Evolutionary conservation across 2,113 vertebrate genomes (phyloP).

Genomic region (Paradoxurus hermaphroditus): DNA sequence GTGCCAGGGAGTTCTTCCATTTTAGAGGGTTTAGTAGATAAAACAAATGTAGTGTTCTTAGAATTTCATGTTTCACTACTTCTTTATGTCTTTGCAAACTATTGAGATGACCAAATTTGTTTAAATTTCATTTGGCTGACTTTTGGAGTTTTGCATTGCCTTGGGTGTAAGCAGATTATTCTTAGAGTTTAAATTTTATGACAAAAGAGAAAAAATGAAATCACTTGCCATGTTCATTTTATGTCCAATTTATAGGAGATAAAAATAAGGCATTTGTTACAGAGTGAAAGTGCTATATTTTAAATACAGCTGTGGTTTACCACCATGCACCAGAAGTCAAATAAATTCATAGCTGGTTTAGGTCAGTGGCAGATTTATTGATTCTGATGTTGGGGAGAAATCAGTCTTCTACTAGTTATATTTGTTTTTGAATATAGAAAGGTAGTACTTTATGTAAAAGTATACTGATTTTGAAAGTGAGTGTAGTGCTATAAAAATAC

Average conservation of each 20-base stretch:
- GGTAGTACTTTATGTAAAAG: background rate
- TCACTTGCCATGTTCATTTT: background rate
- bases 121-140: background rate
- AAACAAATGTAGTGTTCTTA: background rate
- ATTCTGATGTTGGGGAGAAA: background rate
- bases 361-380: background rate
- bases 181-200: background rate
- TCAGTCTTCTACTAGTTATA: background rate
- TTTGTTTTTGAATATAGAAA: constrained; percentile 4
- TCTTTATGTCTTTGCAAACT: background rate
- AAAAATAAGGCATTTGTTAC: background rate
- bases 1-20: background rate
- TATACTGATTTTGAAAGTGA: background rate
- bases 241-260: background rate
- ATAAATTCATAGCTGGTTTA: background rate
- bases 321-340: background rate
- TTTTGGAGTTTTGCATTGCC: background rate
- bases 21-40: background rate
- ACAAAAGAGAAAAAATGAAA: background rate
- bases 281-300: background rate
- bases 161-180: background rate
- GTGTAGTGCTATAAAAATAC: background rate
- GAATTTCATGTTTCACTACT: background rate
- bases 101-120: background rate
- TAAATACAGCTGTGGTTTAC: background rate